Evolutionary conservation across 2,113 vertebrate species (phyloP).

Genomic region (Merops nubicus): DNA sequence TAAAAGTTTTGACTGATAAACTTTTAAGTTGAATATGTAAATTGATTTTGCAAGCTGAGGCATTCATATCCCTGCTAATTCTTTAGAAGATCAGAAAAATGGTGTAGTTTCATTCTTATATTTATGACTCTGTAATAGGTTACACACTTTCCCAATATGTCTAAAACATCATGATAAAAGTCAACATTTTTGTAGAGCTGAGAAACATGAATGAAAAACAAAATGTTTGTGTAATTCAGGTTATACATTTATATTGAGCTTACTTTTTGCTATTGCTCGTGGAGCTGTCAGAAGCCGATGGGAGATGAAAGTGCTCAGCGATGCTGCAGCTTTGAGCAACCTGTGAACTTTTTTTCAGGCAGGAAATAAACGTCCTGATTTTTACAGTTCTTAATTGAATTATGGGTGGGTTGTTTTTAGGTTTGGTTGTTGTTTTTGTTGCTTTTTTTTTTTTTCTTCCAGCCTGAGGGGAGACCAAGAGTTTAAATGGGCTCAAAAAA

Average conservation of each 20-base stretch:
- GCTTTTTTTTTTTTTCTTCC: neutral
- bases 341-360: neutral
- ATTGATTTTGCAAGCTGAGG: neutral
- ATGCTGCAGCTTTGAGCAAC: neutral
- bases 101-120: neutral
- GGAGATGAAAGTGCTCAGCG: neutral
- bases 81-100: neutral
- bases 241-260: neutral
- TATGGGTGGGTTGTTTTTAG: neutral
- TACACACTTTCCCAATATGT: neutral
- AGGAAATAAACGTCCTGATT: neutral
- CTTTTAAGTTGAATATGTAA: neutral
- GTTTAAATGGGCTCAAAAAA: neutral
- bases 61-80: neutral
- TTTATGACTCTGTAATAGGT: neutral
- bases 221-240: neutral
- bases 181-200: neutral
- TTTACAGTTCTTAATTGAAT: neutral
- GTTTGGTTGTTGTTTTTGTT: neutral
- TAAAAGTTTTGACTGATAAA: slow-evolving; percentile 6
- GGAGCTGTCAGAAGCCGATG: neutral
- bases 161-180: neutral
- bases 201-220: neutral
- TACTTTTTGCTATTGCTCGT: neutral
- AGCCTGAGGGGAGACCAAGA: neutral